Evolutionary conservation across 2,113 vertebrate species (phyloP).

Genomic region (Macquaria australasica): DNA sequence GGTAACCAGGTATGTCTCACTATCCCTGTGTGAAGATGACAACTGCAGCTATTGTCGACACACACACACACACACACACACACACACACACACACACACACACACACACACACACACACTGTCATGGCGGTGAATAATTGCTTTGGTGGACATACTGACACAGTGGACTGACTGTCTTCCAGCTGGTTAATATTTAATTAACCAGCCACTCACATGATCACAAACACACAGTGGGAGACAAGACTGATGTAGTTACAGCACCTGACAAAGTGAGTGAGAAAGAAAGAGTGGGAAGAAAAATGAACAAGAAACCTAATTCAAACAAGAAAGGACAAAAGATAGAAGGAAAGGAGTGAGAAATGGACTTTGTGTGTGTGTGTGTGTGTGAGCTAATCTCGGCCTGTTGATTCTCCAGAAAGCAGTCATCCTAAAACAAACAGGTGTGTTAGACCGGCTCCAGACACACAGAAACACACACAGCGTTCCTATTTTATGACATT

Average conservation of each 20-base stretch:
- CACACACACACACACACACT: constrained; percentile 6
- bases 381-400: background rate
- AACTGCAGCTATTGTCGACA: constrained; percentile 39
- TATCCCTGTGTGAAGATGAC: background rate
- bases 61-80: background rate
- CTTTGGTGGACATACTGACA: constrained; percentile 33
- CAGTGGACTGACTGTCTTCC: constrained; percentile 52
- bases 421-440: constrained; percentile 32
- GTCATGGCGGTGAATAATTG: constrained; percentile 46
- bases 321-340: background rate
- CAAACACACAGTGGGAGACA: constrained; percentile 35
- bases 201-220: constrained; percentile 44
- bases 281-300: background rate
- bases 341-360: background rate
- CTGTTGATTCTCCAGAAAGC: constrained; percentile 21
- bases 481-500: constrained; percentile 23
- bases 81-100: constrained; percentile 15
- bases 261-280: background rate
- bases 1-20: constrained; percentile 36
- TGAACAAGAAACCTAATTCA: background rate
- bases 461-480: constrained; percentile 33
- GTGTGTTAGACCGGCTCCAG: constrained; percentile 44
- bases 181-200: constrained; percentile 67
- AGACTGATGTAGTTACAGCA: constrained; percentile 26
- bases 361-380: background rate